Evolutionary conservation across 2,888 invertebrate genomes (phyloP).

Genomic region (Poecilobothrus nobilitatus): DNA sequence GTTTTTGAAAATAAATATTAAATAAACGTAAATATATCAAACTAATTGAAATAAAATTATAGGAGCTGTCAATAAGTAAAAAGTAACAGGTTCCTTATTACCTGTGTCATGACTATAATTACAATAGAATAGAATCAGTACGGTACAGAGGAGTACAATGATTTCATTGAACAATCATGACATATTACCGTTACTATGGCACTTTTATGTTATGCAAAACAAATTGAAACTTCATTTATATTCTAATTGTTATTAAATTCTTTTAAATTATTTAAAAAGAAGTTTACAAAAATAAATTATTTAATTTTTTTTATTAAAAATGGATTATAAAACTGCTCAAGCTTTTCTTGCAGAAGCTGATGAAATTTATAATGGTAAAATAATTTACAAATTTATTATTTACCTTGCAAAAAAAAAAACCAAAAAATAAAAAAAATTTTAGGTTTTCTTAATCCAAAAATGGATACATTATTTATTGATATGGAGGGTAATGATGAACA

Average conservation of each 20-base stretch:
- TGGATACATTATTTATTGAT: slow-evolving; percentile 17
- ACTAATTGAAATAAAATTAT: too few species aligned
- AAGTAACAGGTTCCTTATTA: too few species aligned
- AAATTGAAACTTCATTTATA: neutral
- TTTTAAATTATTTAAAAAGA: too few species aligned
- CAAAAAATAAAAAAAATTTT: neutral
- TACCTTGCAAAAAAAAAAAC: neutral
- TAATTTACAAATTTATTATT: neutral
- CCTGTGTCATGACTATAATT: too few species aligned
- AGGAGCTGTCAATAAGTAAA: too few species aligned
- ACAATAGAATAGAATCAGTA: too few species aligned
- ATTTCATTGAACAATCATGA: too few species aligned
- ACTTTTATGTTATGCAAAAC: neutral
- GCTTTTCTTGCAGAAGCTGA: neutral
- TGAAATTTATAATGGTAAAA: neutral
- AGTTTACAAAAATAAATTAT: neutral
- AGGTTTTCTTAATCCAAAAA: slow-evolving; percentile 16
- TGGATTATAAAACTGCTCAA: neutral
- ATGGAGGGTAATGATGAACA: slow-evolving; percentile 10
- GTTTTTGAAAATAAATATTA: too few species aligned
- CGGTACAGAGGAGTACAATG: too few species aligned
- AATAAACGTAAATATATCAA: too few species aligned
- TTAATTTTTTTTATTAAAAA: neutral
- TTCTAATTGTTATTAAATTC: neutral
- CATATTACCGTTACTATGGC: neutral